Base-by-base conservation (phyloP, 2,888 invertebrate species). In the Stenodera caucasica region DNA sequence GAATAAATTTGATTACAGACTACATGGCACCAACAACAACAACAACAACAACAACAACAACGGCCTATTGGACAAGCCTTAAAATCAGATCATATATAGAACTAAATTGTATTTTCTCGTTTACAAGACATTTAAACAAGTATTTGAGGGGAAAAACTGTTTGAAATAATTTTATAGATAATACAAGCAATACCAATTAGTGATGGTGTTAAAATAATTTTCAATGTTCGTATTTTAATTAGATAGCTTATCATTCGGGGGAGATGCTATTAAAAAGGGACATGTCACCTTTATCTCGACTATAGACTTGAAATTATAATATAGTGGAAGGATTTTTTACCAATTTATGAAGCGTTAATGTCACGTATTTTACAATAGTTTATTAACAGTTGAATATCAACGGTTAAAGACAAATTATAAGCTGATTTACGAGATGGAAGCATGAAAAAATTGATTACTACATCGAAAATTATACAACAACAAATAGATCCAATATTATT, bases 141-240 rank as follows among this genome's bases (percentile, higher is more conserved):
- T n/a, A n/a, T n/a, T n/a, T n/a, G n/a, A n/a, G n/a, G n/a, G n/a
- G n/a, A n/a, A n/a, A n/a, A n/a, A n/a, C n/a, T n/a, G n/a, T n/a
- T n/a, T n/a, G n/a, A n/a, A n/a, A n/a, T n/a, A n/a, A n/a, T n/a
- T n/a, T n/a, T n/a, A n/a, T n/a, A n/a, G n/a, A n/a, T n/a, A 62
- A 69, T 70, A 72, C 72, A 72, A 71, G 72, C 69, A 72, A 70
- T 68, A 66, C 70, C 72, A 72, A 72, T 72, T 72, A 72, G 72
- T 68, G 62, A 57, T 64, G 64, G 67, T 71, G 72, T 71, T 71
- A n/a, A 67, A 67, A 64, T 61, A 67, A 64, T 65, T 70, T 69
- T 71, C 7, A 21, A 45, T 45, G 18, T 21, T 21, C 21, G 56
- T 59, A 59, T n/a, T n/a, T 72, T 72, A 72, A 72, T 72, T 72